These are phyloP conservation scores for Merodon equestris DNA, from an alignment of 2,888 invertebrate species.

Conservation along the genomic window DNA sequence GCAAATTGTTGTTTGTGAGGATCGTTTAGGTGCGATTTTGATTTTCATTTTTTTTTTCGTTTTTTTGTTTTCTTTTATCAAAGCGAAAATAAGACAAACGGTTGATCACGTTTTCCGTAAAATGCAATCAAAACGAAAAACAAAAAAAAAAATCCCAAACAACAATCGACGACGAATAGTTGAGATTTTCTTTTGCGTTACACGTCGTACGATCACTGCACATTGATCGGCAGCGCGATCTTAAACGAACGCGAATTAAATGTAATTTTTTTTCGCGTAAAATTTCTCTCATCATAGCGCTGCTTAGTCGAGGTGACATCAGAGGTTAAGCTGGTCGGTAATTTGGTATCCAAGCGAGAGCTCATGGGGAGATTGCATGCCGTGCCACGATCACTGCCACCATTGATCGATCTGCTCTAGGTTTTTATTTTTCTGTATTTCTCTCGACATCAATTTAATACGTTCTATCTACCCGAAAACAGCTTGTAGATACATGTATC, in stretches of 20 bases:
- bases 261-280: slow-evolving; percentile 43
- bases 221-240: slow-evolving; percentile 29
- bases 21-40: slow-evolving; percentile 66
- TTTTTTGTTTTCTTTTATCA: slow-evolving; percentile 42
- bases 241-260: slow-evolving; percentile 46
- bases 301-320: slow-evolving; percentile 34
- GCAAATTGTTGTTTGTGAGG: slow-evolving; percentile 69
- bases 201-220: slow-evolving; percentile 36
- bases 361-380: too few species aligned
- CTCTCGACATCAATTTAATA: too few species aligned
- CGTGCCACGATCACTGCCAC: too few species aligned
- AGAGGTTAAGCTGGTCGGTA: slow-evolving; percentile 44
- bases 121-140: slow-evolving; percentile 9
- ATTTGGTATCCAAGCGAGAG: too few species aligned
- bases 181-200: slow-evolving; percentile 33
- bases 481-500: too few species aligned
- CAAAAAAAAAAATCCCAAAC: slow-evolving; percentile 20
- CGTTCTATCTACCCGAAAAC: too few species aligned
- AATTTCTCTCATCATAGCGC: slow-evolving; percentile 12
- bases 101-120: slow-evolving; percentile 71
- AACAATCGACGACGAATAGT: slow-evolving; percentile 40
- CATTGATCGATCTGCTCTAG: too few species aligned
- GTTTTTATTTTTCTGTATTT: too few species aligned
- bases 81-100: slow-evolving; percentile 34
- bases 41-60: slow-evolving; percentile 32